Evolutionary conservation across 2,888 invertebrate genomes (phyloP), one percentile per base, ranked within the genome.

Genomic region (Drosophila hamatofila): DNA sequence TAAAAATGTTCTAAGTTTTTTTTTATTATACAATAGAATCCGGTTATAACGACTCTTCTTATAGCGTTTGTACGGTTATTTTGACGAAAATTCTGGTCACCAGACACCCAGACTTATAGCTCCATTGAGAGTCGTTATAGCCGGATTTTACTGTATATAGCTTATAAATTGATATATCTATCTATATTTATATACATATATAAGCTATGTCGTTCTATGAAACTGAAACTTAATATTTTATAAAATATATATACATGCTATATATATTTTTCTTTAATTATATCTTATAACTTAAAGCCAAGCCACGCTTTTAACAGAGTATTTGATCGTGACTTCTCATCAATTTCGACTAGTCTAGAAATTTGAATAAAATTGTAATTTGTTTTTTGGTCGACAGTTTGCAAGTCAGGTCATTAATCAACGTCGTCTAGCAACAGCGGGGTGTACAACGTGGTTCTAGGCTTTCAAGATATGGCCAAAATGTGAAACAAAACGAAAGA

Each of bases 341-440:
- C 8, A 1, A 18, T 23, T 35, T 8, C 11, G 23, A 27, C 55
- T 51, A 41, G 72, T 49, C 54, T 48, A 51, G 54, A 79, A 63
- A 83, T 88, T 88, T 83, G 48, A 83, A 83, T 83, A 86, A 83
- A 88, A 86, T 73, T 86, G 77, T 80, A 83, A 89, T 83, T 89
- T 81, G 75, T 89, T 86, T 77, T 60, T 57, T 54, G 54, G 67
- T 73, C 87, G 83, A 89, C 86, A 83, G 77, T 82, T 75, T 54
- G 73, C 72, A 65, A 72, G 73, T 52, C 66, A 67, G 78, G 69
- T 76, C 84, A 84, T 84, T 89, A 89, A 89, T 84, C 84, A 84
- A 89, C 46, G 82, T 78, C 46, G 82, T 73, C 78, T 65, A 52
- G 30, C 30, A 30, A 27, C 54, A 46, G 41, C 70, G 41, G 62